phyloP scores from a whole-genome alignment of 2,888 invertebrate genomes.

The Chymomyza caudatula region DNA sequence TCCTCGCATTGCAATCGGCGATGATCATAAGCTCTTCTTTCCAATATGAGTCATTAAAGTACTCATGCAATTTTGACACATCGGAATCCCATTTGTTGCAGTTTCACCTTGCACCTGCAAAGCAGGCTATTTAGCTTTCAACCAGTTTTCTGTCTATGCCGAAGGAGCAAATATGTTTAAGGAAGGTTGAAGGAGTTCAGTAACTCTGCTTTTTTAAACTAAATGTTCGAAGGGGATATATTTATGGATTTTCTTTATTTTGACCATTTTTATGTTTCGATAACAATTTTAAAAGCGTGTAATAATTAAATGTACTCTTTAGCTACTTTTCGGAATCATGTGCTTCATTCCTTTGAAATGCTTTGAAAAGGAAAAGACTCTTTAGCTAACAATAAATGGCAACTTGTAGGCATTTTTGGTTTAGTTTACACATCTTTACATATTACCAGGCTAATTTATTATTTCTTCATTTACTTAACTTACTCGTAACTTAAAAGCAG shows the following conservation, averaged over 20 bases:
- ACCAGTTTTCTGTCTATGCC: too few species aligned
- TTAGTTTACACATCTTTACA: constrained; percentile 24
- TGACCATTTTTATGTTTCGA: constrained; percentile 26
- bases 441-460: constrained; percentile 65
- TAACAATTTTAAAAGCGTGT: background rate
- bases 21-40: too few species aligned
- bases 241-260: constrained; percentile 42
- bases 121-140: too few species aligned
- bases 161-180: too few species aligned
- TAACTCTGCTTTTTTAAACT: background rate
- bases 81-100: too few species aligned
- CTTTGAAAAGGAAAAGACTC: background rate
- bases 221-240: background rate
- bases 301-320: constrained; percentile 1
- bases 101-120: too few species aligned
- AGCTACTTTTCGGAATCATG: background rate
- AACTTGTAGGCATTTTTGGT: background rate
- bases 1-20: too few species aligned
- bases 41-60: too few species aligned
- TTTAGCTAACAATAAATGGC: background rate
- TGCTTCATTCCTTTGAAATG: background rate
- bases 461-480: constrained; percentile 66
- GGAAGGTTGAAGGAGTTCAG: too few species aligned
- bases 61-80: too few species aligned
- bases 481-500: constrained; percentile 64